A percentile compares a stretch with the other conserved stretches of the same genome.
These are phyloP conservation scores for Melanostoma scalare DNA, from an alignment of 2,888 invertebrate genomes.

Conservation along the genomic window DNA sequence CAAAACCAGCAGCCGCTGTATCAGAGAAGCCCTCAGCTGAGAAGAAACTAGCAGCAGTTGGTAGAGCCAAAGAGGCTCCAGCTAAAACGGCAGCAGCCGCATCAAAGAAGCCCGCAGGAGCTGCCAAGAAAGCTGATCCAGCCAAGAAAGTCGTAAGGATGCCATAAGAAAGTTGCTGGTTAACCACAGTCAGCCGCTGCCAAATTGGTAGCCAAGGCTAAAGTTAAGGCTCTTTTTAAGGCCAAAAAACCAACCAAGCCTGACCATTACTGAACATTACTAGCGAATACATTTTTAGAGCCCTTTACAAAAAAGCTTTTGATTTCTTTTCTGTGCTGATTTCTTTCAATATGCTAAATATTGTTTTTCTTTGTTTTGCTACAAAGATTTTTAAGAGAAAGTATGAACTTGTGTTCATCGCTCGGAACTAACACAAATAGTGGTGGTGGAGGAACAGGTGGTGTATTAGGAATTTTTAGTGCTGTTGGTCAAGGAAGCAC, in stretches of 20 bases:
- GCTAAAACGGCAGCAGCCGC: too few species aligned
- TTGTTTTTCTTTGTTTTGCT: not conserved
- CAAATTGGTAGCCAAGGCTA: constrained; percentile 81
- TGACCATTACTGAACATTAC: constrained; percentile 74
- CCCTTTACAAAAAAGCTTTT: too few species aligned
- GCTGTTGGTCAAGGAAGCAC: constrained; percentile 73
- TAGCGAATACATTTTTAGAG: too few species aligned
- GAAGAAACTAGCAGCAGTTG: too few species aligned
- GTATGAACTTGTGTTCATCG: constrained; percentile 82
- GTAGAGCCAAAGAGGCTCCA: too few species aligned
- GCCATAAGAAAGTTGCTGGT: constrained; percentile 78
- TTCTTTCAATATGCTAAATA: too few species aligned
- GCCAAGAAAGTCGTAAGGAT: constrained; percentile 81
- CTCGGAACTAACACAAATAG: constrained; percentile 79
- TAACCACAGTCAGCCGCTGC: constrained; percentile 81
- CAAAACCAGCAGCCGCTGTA: too few species aligned
- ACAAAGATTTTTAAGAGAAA: constrained; percentile 76
- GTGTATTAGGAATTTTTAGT: constrained; percentile 73
- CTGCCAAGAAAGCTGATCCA: constrained; percentile 77
- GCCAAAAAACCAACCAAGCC: constrained; percentile 79
- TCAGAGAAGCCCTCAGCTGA: too few species aligned
- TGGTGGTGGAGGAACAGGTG: constrained; percentile 73
- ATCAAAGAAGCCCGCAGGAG: constrained; percentile 75
- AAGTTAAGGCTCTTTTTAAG: constrained; percentile 79
- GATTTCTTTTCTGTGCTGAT: too few species aligned